Base-by-base conservation (phyloP, 1,140 invertebrate genomes). In the Coptotermes formosanus region DNA sequence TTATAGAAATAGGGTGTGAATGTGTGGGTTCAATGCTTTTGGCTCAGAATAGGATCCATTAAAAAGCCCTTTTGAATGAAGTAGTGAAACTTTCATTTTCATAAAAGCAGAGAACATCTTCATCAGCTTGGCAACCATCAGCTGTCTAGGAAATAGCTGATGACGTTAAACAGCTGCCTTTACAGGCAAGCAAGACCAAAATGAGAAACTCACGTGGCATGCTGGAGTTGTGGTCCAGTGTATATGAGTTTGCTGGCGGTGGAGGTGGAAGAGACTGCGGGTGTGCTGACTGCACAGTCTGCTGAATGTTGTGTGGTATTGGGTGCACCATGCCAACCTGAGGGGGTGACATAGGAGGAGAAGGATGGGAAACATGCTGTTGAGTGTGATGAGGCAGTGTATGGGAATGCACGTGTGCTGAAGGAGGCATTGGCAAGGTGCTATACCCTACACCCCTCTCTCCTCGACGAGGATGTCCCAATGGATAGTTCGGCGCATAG, bases 401-500 rank as follows among this genome's bases (percentile, higher is more conserved):
- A 89, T 23, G 91, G 90, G 69, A 91, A 90, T 87, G 90, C 88
- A 87, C 91, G 48, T 88, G 87, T n/a, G 55, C 69, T 8, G 87
- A 83, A 12, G 87, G 87, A 81, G 86, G 92, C 88, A 96, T 93
- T 9, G 95, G 96, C 83, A 96, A 89, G 9, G 96, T 95, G 88
- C 96, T 97, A 90, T 98, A 98, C 8, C 96, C 97, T 23, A 95
- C 94, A n/a, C 95, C 95, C 64, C 96, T 92, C 88, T 96, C 93
- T 43, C 95, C 89, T 45, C 90, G 92, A 88, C 95, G 92, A 3
- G 95, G 94, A 92, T 96, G 95, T 1, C 95, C 96, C 86, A 97
- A 91, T 7, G 97, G 97, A 92, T 97, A 98, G 92, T 98, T 98
- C 14, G 97, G 97, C 23, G 97, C 97, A 91, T 98, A 98, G 91